Evolutionary conservation across 2,113 vertebrate genomes (phyloP), one percentile per base, ranked within the genome.

Genomic region (Cyphomyrus discorhynchus): DNA sequence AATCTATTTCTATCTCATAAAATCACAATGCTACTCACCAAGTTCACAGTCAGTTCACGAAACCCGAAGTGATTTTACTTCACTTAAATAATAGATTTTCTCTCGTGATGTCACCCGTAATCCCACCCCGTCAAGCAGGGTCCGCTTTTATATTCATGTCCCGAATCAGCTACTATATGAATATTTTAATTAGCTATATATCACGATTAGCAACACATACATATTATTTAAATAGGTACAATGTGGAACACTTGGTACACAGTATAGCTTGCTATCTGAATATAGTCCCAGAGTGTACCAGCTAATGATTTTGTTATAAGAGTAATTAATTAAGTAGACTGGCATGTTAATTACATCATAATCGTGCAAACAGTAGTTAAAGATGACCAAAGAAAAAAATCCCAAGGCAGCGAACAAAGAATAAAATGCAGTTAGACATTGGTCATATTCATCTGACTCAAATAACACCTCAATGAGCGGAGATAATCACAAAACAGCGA

Each of bases 21-120:
- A 89, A 89, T 53, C 7, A 62, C 6, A 88, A 31, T 53, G 5
- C 3, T 77, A 89, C 88, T 89, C 62, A 89, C 88, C 66, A 77
- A 89, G 49, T 47, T 70, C 66, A 31, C 74, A 31, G 27, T 77
- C 62, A 31, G 49, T 77, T 74, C 42, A 27, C 88, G 21, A 50
- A 47, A 82, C 19, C 45, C 19, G 35, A 82, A 89, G 45, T 89
- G 88, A 49, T 17, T 50, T 45, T 70, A 27, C 49, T 77, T 52
- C 62, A 31, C 46, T 53, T 27, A 82, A 80, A 52, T 80, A 46
- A 24, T 45, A 47, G 3, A 19, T 42, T 89, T 89, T 53, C 42
- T 50, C 66, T 27, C 7, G 52, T 66, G 87, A 52, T 52, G 70
- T 80, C 88, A 35, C 39, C 50, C n/a, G 10, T 80, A 82, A 89